phyloP scores from a whole-genome alignment of 2,113 vertebrate genomes.

The Craseonycteris thonglongyai region DNA sequence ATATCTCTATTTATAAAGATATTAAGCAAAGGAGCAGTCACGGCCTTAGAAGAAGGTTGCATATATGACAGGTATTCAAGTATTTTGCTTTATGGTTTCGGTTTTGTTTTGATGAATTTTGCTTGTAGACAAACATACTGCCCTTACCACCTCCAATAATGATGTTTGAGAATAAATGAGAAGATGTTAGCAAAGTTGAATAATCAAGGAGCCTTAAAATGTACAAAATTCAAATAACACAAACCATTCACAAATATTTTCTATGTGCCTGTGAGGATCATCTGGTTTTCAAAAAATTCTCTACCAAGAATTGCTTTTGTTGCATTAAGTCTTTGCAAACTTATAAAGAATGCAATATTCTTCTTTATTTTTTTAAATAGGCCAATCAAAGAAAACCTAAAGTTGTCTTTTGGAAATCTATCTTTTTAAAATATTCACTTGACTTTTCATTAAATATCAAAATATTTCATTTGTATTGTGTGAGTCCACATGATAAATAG shows the following conservation, averaged over 20 bases:
- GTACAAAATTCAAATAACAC: neutral
- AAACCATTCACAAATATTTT: neutral
- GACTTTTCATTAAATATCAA: neutral
- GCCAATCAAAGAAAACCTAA: neutral
- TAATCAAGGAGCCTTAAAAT: neutral
- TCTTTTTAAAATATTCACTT: neutral
- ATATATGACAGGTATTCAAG: neutral
- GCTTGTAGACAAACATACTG: neutral
- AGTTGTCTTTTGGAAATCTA: neutral
- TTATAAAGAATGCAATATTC: neutral
- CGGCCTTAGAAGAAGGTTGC: neutral
- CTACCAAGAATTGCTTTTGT: neutral
- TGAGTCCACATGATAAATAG: neutral
- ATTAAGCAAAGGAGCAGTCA: neutral
- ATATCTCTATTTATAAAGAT: neutral
- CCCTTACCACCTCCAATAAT: neutral
- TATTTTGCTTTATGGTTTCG: neutral
- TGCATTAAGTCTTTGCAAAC: neutral
- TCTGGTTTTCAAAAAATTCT: neutral
- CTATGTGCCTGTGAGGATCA: neutral
- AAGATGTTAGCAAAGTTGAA: neutral
- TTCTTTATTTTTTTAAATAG: neutral
- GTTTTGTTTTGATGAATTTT: neutral
- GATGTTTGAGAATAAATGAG: neutral
- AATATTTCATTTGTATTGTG: neutral